A percentile compares a stretch with the other conserved stretches of the same genome.
phyloP scores from a whole-genome alignment of 2,797 vertebrate species.

The Eurystomus glaucurus region DNA sequence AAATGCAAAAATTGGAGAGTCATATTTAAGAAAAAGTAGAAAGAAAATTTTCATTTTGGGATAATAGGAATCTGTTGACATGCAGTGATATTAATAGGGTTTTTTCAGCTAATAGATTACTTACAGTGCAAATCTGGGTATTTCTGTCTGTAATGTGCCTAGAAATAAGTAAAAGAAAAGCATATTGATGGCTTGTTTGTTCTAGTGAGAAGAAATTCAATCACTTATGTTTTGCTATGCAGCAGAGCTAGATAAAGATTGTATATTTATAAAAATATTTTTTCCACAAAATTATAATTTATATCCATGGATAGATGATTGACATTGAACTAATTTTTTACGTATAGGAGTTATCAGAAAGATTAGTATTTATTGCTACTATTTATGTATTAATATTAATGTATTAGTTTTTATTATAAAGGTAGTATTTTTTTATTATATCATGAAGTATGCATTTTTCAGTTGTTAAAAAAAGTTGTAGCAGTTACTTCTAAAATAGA shows the following conservation, averaged over 20 bases:
- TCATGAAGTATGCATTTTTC: not conserved
- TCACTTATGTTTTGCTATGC: not conserved
- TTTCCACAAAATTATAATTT: not conserved
- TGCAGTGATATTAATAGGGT: not conserved
- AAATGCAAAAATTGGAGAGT: constrained; percentile 20
- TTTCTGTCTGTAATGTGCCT: not conserved
- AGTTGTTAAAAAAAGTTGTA: not conserved
- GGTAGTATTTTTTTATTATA: not conserved
- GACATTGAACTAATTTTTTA: not conserved
- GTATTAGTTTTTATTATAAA: not conserved
- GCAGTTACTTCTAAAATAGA: not conserved
- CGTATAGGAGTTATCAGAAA: not conserved
- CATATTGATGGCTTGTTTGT: not conserved
- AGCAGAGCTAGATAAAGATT: not conserved
- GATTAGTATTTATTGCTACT: not conserved
- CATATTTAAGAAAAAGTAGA: constrained; percentile 11
- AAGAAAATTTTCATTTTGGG: constrained; percentile 8
- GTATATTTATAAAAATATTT: not conserved
- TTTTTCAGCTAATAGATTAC: not conserved
- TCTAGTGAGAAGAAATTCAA: not conserved
- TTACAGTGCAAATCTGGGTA: not conserved
- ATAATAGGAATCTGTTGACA: constrained; percentile 26
- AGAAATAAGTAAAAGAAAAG: not conserved
- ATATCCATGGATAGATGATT: not conserved
- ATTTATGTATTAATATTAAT: not conserved